phyloP scores from a whole-genome alignment of 2,888 invertebrate species.

The Caenorhabditis becei region DNA sequence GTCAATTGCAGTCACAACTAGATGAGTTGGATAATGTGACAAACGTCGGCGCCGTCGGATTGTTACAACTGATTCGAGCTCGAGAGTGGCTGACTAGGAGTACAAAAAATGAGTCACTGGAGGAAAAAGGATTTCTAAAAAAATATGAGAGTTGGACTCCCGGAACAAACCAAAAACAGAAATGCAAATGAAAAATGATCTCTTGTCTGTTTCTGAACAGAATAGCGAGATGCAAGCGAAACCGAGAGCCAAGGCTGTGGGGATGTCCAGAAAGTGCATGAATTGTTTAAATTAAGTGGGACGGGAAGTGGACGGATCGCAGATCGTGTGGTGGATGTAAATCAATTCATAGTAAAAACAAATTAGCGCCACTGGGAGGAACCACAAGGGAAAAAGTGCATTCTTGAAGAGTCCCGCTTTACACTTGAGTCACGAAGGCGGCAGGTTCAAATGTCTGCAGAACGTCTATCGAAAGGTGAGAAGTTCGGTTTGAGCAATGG shows the following conservation, averaged over 20 bases:
- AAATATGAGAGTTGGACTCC: neutral
- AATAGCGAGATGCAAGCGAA: neutral
- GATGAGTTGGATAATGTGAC: slow-evolving; percentile 51
- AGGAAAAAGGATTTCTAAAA: neutral
- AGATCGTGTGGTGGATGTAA: slow-evolving; percentile 11
- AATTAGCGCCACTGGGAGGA: slow-evolving; percentile 33
- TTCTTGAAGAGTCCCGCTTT: slow-evolving; percentile 37
- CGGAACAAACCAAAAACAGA: neutral
- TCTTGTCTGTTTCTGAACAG: slow-evolving; percentile 6
- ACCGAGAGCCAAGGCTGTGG: neutral
- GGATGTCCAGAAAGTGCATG: neutral
- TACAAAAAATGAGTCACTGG: slow-evolving; percentile 1
- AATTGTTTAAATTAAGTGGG: slow-evolving; percentile 38
- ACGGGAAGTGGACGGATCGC: slow-evolving; percentile 13
- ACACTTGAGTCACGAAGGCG: slow-evolving; percentile 31
- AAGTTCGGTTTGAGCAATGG: slow-evolving; percentile 3
- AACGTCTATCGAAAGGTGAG: slow-evolving; percentile 40
- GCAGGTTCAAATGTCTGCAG: slow-evolving; percentile 36
- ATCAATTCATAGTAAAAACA: slow-evolving; percentile 49
- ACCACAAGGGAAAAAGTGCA: slow-evolving; percentile 39
- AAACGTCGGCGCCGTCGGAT: neutral
- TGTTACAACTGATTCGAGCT: slow-evolving; percentile 29
- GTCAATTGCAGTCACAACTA: slow-evolving; percentile 38
- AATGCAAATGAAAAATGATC: slow-evolving; percentile 4
- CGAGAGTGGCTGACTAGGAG: neutral